These are phyloP conservation scores for Tokudaia tokunoshimensis DNA, from an alignment of 2,797 vertebrate species.

Conservation along the genomic window DNA sequence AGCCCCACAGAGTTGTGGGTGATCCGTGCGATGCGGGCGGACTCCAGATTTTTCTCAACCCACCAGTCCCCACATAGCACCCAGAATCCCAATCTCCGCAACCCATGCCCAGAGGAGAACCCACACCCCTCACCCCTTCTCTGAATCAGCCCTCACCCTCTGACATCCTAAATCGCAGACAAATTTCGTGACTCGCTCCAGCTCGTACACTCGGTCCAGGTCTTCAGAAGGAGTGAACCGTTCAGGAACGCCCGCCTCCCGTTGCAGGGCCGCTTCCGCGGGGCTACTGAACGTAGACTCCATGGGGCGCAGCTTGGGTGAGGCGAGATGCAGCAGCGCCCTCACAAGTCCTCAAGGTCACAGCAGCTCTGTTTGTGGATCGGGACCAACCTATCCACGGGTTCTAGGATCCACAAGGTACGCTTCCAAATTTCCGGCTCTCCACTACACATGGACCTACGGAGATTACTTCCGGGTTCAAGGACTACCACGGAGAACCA, in stretches of 20 bases:
- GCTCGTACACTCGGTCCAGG: conserved; percentile 90
- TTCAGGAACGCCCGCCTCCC: conserved; percentile 76
- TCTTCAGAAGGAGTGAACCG: conserved; percentile 72
- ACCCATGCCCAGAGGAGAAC: not conserved
- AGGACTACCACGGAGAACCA: conserved; percentile 55
- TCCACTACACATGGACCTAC: not conserved
- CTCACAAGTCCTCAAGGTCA: not conserved
- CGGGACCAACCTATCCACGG: fast-evolving
- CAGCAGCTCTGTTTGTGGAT: not conserved
- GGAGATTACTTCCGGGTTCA: conserved; percentile 62
- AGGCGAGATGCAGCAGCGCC: not conserved
- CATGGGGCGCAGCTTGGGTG: conserved; percentile 83
- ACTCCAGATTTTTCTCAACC: not conserved
- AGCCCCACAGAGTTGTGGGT: not conserved
- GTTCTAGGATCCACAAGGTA: fast-evolving
- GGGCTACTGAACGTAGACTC: conserved; percentile 91
- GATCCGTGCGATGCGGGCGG: not conserved
- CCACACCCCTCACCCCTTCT: not conserved
- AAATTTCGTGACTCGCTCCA: conserved; percentile 89
- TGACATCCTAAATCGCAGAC: conserved; percentile 57
- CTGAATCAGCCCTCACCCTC: conserved; percentile 63
- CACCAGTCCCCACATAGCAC: not conserved
- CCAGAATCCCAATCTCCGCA: fast-evolving
- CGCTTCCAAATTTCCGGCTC: fast-evolving
- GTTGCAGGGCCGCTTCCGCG: conserved; percentile 89